Evolutionary conservation across 2,888 invertebrate species (phyloP).

Genomic region (Machimus atricapillus): DNA sequence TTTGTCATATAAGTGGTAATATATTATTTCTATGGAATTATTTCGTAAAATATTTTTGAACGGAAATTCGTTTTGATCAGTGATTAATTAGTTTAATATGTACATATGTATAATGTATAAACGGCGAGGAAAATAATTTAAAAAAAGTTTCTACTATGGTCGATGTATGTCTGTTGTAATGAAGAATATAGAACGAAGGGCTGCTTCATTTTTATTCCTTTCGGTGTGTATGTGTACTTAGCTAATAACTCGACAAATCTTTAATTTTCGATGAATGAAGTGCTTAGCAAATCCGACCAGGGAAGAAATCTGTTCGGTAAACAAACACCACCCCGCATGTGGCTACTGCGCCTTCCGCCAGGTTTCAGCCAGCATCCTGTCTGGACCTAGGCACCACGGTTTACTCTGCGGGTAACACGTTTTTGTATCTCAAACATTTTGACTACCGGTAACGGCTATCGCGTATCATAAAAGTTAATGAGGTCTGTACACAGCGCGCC

Average conservation of each 20-base stretch:
- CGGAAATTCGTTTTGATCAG: too few species aligned
- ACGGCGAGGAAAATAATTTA: too few species aligned
- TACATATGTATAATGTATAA: too few species aligned
- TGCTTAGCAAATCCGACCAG: background rate
- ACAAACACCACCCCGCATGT: background rate
- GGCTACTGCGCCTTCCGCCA: background rate
- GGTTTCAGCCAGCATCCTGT: background rate
- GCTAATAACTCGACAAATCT: conserved; percentile 38
- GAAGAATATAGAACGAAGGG: background rate
- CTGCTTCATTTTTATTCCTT: background rate
- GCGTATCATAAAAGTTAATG: conserved; percentile 37
- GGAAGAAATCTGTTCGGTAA: conserved; percentile 31
- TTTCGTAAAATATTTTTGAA: too few species aligned
- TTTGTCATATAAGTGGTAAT: too few species aligned
- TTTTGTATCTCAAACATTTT: conserved; percentile 22
- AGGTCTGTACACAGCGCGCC: conserved; percentile 8
- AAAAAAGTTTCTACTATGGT: too few species aligned
- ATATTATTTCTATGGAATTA: too few species aligned
- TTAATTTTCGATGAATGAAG: conserved; percentile 19
- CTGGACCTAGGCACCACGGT: background rate
- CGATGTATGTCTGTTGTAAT: too few species aligned
- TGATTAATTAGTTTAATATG: too few species aligned
- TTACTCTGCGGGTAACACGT: conserved; percentile 32
- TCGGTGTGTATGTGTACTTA: background rate
- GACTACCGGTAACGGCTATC: conserved; percentile 20